Base-by-base conservation (phyloP, 2,888 invertebrate species). In the Phortica okadai region DNA sequence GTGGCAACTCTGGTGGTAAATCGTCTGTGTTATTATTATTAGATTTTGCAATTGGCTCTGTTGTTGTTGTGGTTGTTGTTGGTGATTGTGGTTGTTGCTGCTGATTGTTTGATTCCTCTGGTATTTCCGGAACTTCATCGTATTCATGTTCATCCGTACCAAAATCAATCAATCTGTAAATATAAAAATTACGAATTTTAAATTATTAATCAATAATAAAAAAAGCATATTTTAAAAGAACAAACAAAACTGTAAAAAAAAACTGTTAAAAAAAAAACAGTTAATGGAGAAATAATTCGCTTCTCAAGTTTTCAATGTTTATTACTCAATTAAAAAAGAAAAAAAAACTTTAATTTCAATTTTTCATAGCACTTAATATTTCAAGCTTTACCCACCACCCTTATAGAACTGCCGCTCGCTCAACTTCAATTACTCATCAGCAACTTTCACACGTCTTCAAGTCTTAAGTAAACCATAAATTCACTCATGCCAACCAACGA, bases 121-220 rank as follows among this genome's bases (percentile, higher is more conserved):
- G 87, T 76, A 88, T 78, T 76, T 90, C 90, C 81, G 86, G 87
- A 84, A 90, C 90, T 80, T 90, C 90, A 85, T 90, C 90, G 89
- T 90, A 88, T 74, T 90, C 90, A 87, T 89, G 88, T 79, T 90
- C 90, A 81, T 90, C 90, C 81, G 84, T 87, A 81, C 89, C 89
- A 83, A 89, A 88, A 86, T 90, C 90, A 84, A 90, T 89, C 89
- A 90, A 85, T 85, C 90, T 90, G 80, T 1, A 84, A 84, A 41
- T 77, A 62, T 56, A 54, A 73, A 66, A 74, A 77, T 3, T 6
- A 74, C 33, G 58, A 50, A 50, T 14, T 44, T 7, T 6, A 45
- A 16, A 45, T 16, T 69, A 72, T 56, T 33, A 33, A 10, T 72
- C 25, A 7, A 56, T 69, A 69, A 8, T 10, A 10, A 42, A 42